phyloP scores from a whole-genome alignment of 2,797 vertebrate genomes.

The Mus minutoides region DNA sequence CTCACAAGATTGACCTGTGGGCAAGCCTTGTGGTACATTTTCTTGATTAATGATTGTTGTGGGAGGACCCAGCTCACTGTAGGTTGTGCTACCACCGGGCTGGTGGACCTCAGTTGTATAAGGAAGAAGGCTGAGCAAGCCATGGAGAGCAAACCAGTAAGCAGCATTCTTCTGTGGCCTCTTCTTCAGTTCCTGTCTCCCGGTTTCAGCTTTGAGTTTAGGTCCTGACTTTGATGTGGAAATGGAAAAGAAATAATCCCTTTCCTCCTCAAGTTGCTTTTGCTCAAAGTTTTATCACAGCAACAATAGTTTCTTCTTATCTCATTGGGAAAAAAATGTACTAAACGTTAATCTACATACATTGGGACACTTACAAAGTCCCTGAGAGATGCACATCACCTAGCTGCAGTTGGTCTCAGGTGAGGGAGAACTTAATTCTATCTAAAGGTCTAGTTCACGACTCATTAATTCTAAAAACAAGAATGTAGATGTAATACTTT shows the following conservation, averaged over 20 bases:
- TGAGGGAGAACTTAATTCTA: neutral
- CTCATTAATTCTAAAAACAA: conserved; percentile 17
- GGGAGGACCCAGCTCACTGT: neutral
- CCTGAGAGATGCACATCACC: neutral
- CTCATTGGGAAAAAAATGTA: neutral
- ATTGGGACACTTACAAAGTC: neutral
- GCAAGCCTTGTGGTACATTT: neutral
- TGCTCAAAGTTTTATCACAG: neutral
- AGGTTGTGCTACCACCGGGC: no score
- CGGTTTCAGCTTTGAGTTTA: neutral
- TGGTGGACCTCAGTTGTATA: no score
- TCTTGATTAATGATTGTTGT: neutral
- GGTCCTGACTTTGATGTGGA: neutral
- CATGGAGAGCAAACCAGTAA: neutral
- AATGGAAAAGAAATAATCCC: neutral
- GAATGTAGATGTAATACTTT: neutral
- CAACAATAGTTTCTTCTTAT: neutral
- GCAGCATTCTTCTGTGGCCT: neutral
- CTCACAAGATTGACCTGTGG: neutral
- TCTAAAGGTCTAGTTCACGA: neutral
- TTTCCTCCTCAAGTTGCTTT: neutral
- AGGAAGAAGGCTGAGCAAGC: neutral
- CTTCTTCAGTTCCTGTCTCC: neutral
- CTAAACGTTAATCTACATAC: neutral
- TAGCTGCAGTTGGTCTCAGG: neutral